Evolutionary conservation across 30 jellyfish, hydroid and myxozoan genomes (phyloP), one percentile per base, ranked within the genome.

Genomic region (Hydractinia symbiolongicarpus): DNA sequence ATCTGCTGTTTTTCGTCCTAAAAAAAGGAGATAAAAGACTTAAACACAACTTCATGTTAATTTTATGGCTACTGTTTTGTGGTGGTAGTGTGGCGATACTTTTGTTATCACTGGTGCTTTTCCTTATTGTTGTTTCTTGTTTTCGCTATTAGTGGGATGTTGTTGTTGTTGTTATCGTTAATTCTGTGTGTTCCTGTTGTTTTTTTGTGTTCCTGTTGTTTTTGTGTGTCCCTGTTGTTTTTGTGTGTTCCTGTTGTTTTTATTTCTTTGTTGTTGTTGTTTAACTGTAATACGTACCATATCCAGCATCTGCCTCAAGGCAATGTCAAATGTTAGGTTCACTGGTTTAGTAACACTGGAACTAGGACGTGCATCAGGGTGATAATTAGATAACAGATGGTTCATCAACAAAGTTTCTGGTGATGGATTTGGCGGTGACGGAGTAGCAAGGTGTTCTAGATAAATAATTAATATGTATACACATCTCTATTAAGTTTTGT

Each of bases 1-100:
- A 88, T 73, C 75, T 88, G 96, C 76, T 88, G 79, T 57, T 89
- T 82, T 78, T 88, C 96, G 53, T 88, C 93, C 96, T 88, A 40
- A 75, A 60, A 54, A 17, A 16, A 70, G 72, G 53, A 50, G 1
- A 7, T 7, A 4, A 64, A 64, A n/a, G 4, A n/a, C n/a, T 58
- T 13, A 1, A 64, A 64, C 8, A 13, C 74, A 64, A 64, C 40
- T 30, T 30, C 2, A 2, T 30, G 44, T 30, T 30, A 30, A 30
- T 30, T 30, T 30, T 30, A 30, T 30, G 44, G 2, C 2, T 30
- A 30, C 44, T 30, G 44, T 30, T 30, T 30, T 30, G 44, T 30
- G 44, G 44, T 30, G 1, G 44, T 30, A 30, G 44, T 30, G 44
- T 30, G 44, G 44, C 2, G 44, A 30, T 30, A 30, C 44, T 30